Conservation (phyloP, 2,113 vertebrate species). For the Melospiza georgiana region DNA sequence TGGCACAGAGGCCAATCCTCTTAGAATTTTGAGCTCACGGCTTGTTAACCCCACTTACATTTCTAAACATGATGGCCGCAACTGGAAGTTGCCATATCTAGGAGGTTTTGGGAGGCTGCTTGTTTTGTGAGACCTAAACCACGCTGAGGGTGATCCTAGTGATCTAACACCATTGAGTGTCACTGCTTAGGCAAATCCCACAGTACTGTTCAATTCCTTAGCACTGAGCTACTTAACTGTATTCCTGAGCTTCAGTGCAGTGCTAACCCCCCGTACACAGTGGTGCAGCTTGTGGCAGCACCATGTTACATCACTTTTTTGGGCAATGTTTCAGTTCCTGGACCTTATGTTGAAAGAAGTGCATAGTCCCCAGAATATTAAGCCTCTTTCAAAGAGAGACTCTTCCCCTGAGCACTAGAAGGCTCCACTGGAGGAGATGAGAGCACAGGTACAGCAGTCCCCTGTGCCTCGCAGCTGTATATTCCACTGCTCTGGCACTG, state of each 20-base stretch:
- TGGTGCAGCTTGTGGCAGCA: neutral
- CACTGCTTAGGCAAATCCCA: neutral
- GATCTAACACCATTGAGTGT: rapidly evolving
- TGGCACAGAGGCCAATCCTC: neutral
- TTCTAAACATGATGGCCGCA: neutral
- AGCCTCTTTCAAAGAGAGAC: neutral
- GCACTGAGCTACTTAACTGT: neutral
- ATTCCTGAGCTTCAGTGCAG: neutral
- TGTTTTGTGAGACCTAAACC: neutral
- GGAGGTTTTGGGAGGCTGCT: neutral
- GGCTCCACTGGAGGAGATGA: neutral
- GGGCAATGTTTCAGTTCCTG: neutral
- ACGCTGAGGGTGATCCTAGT: neutral
- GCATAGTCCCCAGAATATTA: neutral
- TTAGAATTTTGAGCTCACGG: neutral
- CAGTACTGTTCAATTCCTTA: neutral
- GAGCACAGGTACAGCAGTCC: neutral
- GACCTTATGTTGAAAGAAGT: neutral
- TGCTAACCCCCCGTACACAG: neutral
- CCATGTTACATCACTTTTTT: neutral
- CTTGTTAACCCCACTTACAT: neutral
- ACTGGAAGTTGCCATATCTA: neutral
- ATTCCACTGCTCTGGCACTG: neutral
- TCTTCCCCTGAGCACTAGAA: neutral
- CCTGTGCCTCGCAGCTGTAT: neutral